Base-by-base conservation (phyloP, 2,888 invertebrate species). In the Cephus nigrinus region DNA sequence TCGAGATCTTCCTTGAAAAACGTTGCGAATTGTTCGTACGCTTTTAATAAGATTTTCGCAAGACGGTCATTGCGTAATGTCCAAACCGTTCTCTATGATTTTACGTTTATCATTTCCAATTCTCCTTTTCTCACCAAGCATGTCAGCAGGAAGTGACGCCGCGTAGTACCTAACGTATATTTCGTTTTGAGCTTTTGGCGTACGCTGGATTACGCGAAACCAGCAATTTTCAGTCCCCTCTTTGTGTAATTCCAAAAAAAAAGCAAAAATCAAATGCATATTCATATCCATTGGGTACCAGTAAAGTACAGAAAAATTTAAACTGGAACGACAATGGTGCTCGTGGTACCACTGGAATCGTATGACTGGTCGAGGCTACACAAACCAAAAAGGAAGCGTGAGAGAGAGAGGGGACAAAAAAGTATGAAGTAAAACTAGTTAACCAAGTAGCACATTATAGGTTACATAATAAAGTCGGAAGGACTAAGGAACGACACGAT, bases 401-500 rank as follows among this genome's bases (percentile, higher is more conserved):
- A 76, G 74, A 76, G 55, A 76, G 55, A 68, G 11, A 31, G 55
- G 55, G 76, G 12, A 40, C 69, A 71, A 79, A 31, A 79, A 75
- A 12, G 71, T 71, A 12, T 12, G 71, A 31, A 32, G 9, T 12
- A 32, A 71, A 32, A 31, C 31, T 15, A 71, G 71, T 31, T 78
- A 78, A 75, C 68, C 68, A 74, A 78, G 68, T 75, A 73, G 36
- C 40, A 75, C 69, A 73, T 32, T 55, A 73, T 33, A 35, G 23
- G 9, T 55, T 55, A 55, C 23, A 55, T 55, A 55, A 55, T 55
- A 55, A 1, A 55, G 23, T 55, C 23, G 55, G 9, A 55, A 55
- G 23, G 23, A 55, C 23, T 9, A 55, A 23, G 55, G 55, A 55
- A 55, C 55, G 23, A 55, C 40, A 23, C 40, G 40, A 55, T 55